These are phyloP conservation scores for Podotricha telesiphe DNA, from an alignment of 2,888 invertebrate species.

Conservation along the genomic window DNA sequence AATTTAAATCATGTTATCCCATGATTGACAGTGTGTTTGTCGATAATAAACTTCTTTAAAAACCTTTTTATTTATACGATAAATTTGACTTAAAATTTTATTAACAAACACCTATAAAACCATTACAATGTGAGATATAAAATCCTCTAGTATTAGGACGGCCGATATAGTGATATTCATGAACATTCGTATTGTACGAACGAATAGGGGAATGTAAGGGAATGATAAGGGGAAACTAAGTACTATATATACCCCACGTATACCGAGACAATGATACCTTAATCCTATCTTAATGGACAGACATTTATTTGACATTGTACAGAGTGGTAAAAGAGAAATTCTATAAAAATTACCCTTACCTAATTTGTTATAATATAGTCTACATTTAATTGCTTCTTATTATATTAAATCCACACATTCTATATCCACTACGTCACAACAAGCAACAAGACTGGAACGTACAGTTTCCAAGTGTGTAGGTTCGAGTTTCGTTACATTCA, in stretches of 20 bases:
- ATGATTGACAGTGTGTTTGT: too few relatives aligned
- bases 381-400: too few relatives aligned
- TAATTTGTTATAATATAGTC: not conserved
- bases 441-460: too few relatives aligned
- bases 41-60: too few relatives aligned
- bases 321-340: not conserved
- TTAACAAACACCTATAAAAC: not conserved
- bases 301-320: conserved; percentile 9
- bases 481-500: too few relatives aligned
- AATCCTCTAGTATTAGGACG: conserved; percentile 4
- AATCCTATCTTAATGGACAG: conserved; percentile 23
- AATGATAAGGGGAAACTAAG: conserved; percentile 43
- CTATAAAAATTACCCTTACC: not conserved
- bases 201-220: conserved; percentile 39
- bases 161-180: conserved; percentile 32
- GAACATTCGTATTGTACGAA: conserved; percentile 40
- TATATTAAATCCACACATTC: too few relatives aligned
- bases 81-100: not conserved
- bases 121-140: not conserved
- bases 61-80: too few relatives aligned
- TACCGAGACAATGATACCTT: conserved; percentile 17
- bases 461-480: too few relatives aligned
- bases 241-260: conserved; percentile 30
- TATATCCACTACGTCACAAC: too few relatives aligned
- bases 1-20: too few relatives aligned